phyloP scores from a whole-genome alignment of 2,797 vertebrate species.

The Neosalanx taihuensis region DNA sequence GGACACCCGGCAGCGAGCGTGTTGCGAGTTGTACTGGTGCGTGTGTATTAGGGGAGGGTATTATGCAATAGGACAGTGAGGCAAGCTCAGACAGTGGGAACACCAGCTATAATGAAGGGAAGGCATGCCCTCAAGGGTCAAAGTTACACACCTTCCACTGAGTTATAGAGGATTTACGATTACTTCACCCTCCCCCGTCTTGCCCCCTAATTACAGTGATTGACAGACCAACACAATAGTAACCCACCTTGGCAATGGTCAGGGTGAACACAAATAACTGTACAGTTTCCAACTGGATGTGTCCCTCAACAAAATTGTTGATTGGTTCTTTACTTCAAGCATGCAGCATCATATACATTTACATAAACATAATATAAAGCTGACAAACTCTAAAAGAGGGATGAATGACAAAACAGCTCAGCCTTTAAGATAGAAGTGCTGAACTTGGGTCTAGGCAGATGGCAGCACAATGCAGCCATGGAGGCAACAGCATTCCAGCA shows the following conservation, averaged over 20 bases:
- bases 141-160: conserved; percentile 1
- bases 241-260: not conserved
- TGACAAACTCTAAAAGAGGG: not conserved
- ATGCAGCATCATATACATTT: not conserved
- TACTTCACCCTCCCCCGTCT: not conserved
- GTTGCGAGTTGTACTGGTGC: not conserved
- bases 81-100: conserved; percentile 32
- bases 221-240: not conserved
- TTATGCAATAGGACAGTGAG: conserved; percentile 44
- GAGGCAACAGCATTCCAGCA: conserved; percentile 20
- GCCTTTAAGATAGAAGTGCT: not conserved
- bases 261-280: too few species aligned
- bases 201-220: not conserved
- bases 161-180: conserved; percentile 1
- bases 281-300: not conserved
- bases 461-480: conserved; percentile 15
- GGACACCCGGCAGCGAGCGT: conserved; percentile 7
- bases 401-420: not conserved
- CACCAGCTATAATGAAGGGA: conserved; percentile 46
- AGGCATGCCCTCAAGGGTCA: conserved; percentile 9
- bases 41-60: not conserved
- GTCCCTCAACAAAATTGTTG: not conserved
- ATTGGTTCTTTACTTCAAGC: not conserved
- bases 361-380: not conserved
- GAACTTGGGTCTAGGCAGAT: not conserved